phyloP scores from a whole-genome alignment of 2,113 vertebrate genomes.

The Mohoua ochrocephala region DNA sequence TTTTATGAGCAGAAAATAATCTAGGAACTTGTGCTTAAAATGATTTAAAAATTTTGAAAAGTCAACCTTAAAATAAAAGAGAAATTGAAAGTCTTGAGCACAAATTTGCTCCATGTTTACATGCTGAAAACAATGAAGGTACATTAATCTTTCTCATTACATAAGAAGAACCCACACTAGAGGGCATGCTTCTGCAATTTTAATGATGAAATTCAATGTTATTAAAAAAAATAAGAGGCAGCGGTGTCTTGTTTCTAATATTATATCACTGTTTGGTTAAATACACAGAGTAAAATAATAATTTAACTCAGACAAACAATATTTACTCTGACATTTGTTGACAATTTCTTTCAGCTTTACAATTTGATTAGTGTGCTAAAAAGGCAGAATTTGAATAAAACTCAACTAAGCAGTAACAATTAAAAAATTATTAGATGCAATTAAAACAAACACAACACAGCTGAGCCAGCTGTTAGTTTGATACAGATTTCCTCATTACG shows the following conservation, averaged over 20 bases:
- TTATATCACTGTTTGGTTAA: not conserved
- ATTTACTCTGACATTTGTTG: not conserved
- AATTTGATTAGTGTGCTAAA: not conserved
- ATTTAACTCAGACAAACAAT: not conserved
- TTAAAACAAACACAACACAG: not conserved
- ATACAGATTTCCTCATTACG: not conserved
- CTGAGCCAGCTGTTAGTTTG: not conserved
- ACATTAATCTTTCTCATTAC: not conserved
- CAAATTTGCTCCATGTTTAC: not conserved
- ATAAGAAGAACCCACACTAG: not conserved
- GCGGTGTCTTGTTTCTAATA: not conserved
- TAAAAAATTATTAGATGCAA: not conserved
- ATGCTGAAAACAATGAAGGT: not conserved
- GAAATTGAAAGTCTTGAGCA: not conserved
- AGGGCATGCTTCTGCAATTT: constrained; percentile 14
- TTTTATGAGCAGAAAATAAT: not conserved
- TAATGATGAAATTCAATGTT: not conserved
- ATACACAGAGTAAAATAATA: not conserved
- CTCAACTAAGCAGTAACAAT: not conserved
- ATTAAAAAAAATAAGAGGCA: not conserved
- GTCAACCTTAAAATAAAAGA: not conserved
- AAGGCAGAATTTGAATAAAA: not conserved
- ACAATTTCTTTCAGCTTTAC: not conserved
- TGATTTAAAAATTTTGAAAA: not conserved
- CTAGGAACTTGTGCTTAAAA: not conserved